Base-by-base conservation (phyloP, 1,140 invertebrate genomes). In the Pseudoatta argentina region DNA sequence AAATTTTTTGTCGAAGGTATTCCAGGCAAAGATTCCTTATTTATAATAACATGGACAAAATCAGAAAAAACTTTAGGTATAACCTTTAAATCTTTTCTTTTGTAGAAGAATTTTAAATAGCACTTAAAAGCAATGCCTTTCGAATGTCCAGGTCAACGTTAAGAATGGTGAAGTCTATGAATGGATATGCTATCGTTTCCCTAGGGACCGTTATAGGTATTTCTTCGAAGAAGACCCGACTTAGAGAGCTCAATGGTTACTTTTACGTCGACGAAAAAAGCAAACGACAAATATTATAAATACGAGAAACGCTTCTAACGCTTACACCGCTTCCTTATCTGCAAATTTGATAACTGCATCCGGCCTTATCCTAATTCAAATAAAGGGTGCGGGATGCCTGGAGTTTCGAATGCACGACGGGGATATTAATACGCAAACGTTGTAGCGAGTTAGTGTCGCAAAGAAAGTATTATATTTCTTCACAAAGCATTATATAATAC, bases 321-420 rank as follows among this genome's bases (percentile, higher is more conserved):
- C 24, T 55, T 24, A 27, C 5, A 48, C 39, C 44, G 48, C 24
- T 59, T 63, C 27, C 81, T 90, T 90, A 90, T 90, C 89, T 88
- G 55, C 73, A 86, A 83, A 73, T 87, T 85, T 86, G 89, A 90
- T 90, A 90, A 87, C 75, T 85, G 88, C 83, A 90, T 90, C 89
- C 89, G 88, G 89, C 75, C 89, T 90, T 90, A 90, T 90, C 89
- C 67, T 71, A 51, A 21, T 85, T 75, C 86, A 90, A 90, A 90
- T 87, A 90, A 76, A 78, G 76, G 64, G 72, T n/a, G 48, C 14
- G 30, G 51, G 48, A 67, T 5, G 63, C 24, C 30, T 53, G 21
- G n/a, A 39, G 24, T 10, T 39, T 39, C 30, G 30, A 57, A 55
- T 57, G 77, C 51, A 69, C 4, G 14, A 39, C 18, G 12, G 30